phyloP scores from a whole-genome alignment of 1,140 invertebrate genomes.

The Asbolus verrucosus region DNA sequence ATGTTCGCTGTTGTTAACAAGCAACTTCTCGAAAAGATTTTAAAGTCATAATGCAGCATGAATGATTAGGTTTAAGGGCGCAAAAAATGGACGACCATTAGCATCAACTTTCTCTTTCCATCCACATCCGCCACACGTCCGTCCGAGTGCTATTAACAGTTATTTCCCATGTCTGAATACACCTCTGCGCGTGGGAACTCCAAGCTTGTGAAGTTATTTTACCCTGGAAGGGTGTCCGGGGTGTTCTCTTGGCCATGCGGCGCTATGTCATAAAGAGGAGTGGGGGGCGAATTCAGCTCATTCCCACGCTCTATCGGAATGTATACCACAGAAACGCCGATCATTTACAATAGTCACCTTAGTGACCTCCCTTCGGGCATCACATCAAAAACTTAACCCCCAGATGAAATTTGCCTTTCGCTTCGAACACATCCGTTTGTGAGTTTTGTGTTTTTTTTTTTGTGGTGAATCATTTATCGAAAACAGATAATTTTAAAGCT shows the following conservation, averaged over 20 bases:
- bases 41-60: too few relatives aligned
- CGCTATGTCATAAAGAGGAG: constrained; percentile 37
- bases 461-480: not conserved
- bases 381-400: constrained; percentile 1
- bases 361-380: constrained; percentile 12
- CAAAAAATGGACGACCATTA: too few relatives aligned
- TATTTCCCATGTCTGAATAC: constrained; percentile 54
- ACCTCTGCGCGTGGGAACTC: constrained; percentile 53
- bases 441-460: not conserved
- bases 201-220: constrained; percentile 49
- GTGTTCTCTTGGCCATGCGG: constrained; percentile 30
- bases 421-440: not conserved
- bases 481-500: too few relatives aligned
- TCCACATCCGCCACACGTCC: constrained; percentile 32
- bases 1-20: too few relatives aligned
- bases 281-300: constrained; percentile 51
- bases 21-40: too few relatives aligned
- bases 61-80: too few relatives aligned
- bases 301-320: constrained; percentile 61
- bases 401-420: not conserved
- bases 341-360: constrained; percentile 20
- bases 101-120: constrained; percentile 16
- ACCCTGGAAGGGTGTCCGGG: constrained; percentile 42
- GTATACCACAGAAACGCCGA: constrained; percentile 53
- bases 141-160: constrained; percentile 49